Percentiles rank a stretch among this genome's conserved stretches.
Evolutionary conservation across 2,113 vertebrate genomes (phyloP).

Genomic region (Upupa epops): DNA sequence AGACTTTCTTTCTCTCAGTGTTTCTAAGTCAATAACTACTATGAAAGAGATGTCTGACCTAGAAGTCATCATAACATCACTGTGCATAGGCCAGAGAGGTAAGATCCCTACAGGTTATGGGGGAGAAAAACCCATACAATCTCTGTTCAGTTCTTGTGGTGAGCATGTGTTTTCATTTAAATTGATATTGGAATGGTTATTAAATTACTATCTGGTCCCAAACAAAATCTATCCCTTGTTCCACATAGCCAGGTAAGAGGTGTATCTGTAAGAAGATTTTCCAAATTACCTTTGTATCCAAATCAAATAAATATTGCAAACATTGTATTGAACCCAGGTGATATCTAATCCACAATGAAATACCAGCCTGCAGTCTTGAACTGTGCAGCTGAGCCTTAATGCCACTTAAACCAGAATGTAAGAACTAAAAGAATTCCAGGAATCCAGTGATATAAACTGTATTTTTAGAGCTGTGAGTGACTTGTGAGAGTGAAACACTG

Average conservation of each 20-base stretch:
- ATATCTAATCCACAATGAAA: slow-evolving; percentile 76
- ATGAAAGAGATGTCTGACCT: not conserved
- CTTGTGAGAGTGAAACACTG: slow-evolving; percentile 68
- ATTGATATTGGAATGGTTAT: slow-evolving; percentile 56
- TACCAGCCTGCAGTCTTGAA: slow-evolving; percentile 73
- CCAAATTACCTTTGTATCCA: slow-evolving; percentile 53
- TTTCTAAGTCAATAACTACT: slow-evolving; percentile 42
- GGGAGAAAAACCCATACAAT: not conserved
- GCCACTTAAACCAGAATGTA: slow-evolving; percentile 87
- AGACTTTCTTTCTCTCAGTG: slow-evolving; percentile 15
- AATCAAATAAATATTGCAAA: slow-evolving; percentile 76
- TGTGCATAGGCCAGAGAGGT: not conserved
- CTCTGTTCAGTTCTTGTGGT: not conserved
- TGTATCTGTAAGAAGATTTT: slow-evolving; percentile 51
- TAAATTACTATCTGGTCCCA: slow-evolving; percentile 65
- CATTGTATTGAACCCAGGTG: slow-evolving; percentile 77
- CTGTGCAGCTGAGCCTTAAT: slow-evolving; percentile 76
- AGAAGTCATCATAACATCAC: not conserved
- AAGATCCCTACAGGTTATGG: not conserved
- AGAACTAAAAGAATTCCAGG: slow-evolving; percentile 86
- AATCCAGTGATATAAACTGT: slow-evolving; percentile 88
- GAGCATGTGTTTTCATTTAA: slow-evolving; percentile 65
- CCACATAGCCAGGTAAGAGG: slow-evolving; percentile 59
- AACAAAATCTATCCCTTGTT: slow-evolving; percentile 35
- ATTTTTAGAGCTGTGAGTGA: slow-evolving; percentile 95